These are phyloP conservation scores for Acleris laterana DNA, from an alignment of 2,888 invertebrate genomes.

Conservation along the genomic window DNA sequence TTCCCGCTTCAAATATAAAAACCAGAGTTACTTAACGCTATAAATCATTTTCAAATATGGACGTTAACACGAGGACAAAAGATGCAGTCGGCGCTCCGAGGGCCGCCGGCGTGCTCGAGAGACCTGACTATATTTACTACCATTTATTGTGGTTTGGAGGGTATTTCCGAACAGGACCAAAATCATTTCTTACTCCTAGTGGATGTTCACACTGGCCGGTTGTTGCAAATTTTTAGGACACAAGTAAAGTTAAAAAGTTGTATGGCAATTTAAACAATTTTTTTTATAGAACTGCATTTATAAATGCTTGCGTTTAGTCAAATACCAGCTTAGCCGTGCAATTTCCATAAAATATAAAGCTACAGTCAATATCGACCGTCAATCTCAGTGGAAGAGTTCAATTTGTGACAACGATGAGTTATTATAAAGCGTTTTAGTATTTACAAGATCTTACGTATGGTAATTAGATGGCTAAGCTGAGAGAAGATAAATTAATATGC, in stretches of 20 bases:
- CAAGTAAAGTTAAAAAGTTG: constrained; percentile 44
- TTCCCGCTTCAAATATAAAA: constrained; percentile 56
- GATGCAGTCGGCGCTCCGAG: constrained; percentile 74
- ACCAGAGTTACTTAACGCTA: constrained; percentile 76
- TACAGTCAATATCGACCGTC: constrained; percentile 47
- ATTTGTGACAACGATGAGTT: constrained; percentile 68
- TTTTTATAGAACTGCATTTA: constrained; percentile 53
- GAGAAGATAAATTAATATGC: constrained; percentile 43
- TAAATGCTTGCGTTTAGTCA: constrained; percentile 56
- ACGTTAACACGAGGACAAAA: constrained; percentile 81
- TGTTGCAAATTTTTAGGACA: constrained; percentile 70
- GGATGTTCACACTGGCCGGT: constrained; percentile 81
- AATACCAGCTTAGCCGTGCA: constrained; percentile 57
- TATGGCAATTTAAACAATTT: constrained; percentile 65
- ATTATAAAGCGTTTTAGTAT: constrained; percentile 57
- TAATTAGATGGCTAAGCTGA: constrained; percentile 28
- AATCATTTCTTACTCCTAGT: constrained; percentile 75
- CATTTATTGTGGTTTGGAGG: constrained; percentile 78
- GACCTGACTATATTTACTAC: constrained; percentile 71
- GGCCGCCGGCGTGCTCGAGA: constrained; percentile 57
- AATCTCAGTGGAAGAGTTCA: constrained; percentile 52
- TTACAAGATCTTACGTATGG: constrained; percentile 53
- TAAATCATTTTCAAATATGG: constrained; percentile 80
- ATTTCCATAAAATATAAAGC: constrained; percentile 50
- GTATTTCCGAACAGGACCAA: constrained; percentile 76